Conservation (phyloP, 2,113 vertebrate species). For the Oxygymnocypris stewartii region DNA sequence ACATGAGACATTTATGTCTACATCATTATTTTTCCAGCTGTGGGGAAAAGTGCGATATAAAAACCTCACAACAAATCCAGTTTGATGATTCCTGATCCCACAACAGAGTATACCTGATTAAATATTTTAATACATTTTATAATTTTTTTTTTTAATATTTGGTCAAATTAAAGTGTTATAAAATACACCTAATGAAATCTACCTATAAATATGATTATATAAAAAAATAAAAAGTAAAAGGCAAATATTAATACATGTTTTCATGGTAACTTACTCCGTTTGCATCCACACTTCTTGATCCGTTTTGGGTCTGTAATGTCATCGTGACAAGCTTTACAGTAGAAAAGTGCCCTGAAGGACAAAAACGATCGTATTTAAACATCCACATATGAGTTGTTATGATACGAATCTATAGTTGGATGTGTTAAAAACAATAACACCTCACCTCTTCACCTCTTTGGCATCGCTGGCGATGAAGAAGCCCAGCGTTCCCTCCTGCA, state of each 20-base stretch:
- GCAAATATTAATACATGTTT: neutral
- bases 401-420: neutral
- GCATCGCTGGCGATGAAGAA: conserved; percentile 99
- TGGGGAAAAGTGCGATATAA: neutral
- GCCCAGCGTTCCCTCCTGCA: conserved; percentile 97
- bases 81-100: neutral
- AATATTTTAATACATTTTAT: neutral
- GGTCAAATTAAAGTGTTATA: neutral
- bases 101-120: neutral
- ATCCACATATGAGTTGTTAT: neutral
- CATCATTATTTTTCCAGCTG: neutral
- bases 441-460: conserved; percentile 99
- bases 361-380: conserved; percentile 19
- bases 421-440: too few relatives aligned
- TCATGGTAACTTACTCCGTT: conserved; percentile 87
- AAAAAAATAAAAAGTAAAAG: neutral
- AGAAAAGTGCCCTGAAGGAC: conserved; percentile 90
- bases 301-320: conserved; percentile 98
- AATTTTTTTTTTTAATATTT: neutral
- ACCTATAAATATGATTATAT: too few relatives aligned
- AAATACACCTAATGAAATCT: neutral
- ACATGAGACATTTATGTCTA: neutral
- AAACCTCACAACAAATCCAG: neutral
- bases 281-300: conserved; percentile 99
- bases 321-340: conserved; percentile 99